Evolutionary conservation across 2,113 vertebrate genomes (phyloP).

Genomic region (Colossoma macropomum): DNA sequence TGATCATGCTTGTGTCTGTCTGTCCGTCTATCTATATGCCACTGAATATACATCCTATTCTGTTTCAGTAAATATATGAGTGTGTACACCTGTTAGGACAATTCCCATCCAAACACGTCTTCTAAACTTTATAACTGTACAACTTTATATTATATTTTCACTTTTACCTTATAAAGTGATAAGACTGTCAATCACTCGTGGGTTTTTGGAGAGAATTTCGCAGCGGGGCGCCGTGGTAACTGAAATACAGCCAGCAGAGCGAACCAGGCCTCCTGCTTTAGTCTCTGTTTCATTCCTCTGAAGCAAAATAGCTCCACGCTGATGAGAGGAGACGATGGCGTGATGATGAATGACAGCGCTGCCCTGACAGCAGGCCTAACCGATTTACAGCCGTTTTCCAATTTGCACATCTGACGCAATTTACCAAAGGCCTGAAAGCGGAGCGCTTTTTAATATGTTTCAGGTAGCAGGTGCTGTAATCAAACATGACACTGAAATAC

Average conservation of each 20-base stretch:
- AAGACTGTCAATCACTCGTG: neutral
- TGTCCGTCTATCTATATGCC: too few species aligned
- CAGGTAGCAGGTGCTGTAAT: conserved; percentile 19
- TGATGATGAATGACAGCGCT: conserved; percentile 32
- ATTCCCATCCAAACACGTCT: too few species aligned
- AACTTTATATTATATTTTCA: too few species aligned
- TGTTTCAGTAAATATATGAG: too few species aligned
- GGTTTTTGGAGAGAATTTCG: neutral
- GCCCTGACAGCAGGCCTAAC: neutral
- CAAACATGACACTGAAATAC: neutral
- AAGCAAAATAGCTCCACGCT: neutral
- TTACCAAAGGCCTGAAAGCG: neutral
- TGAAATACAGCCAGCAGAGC: neutral
- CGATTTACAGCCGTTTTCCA: conserved; percentile 8
- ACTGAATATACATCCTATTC: too few species aligned
- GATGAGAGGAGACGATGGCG: conserved; percentile 33
- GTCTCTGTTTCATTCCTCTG: neutral
- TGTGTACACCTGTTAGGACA: too few species aligned
- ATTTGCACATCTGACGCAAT: conserved; percentile 4
- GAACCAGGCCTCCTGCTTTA: too few species aligned
- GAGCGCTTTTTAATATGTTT: neutral
- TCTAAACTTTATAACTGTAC: too few species aligned
- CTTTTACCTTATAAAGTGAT: too few species aligned
- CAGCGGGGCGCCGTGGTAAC: neutral
- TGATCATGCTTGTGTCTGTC: too few species aligned